phyloP scores from a whole-genome alignment of 2,888 invertebrate genomes.

The Calameuta pallipes region DNA sequence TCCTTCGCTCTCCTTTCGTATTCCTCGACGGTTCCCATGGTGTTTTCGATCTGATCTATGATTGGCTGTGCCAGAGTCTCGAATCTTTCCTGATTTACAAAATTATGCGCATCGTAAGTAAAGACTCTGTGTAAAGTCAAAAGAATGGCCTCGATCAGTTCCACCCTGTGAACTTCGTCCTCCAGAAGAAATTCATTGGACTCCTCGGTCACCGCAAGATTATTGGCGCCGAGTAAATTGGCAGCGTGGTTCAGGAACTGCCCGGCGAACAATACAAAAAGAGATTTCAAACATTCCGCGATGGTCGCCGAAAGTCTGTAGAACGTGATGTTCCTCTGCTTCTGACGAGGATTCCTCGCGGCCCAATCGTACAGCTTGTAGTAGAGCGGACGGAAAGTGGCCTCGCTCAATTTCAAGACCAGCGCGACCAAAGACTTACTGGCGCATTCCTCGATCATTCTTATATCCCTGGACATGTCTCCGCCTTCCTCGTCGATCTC shows the following conservation, averaged over 20 bases:
- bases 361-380: constrained; percentile 92
- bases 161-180: constrained; percentile 49
- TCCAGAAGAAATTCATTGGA: constrained; percentile 71
- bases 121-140: constrained; percentile 83
- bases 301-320: constrained; percentile 83
- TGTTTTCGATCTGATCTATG: constrained; percentile 89
- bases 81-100: constrained; percentile 87
- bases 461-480: constrained; percentile 66
- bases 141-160: constrained; percentile 78
- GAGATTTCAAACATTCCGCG: constrained; percentile 83
- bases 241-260: constrained; percentile 87
- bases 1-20: constrained; percentile 73
- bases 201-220: constrained; percentile 70
- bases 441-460: constrained; percentile 78
- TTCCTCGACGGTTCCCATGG: constrained; percentile 72
- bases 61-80: constrained; percentile 86
- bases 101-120: constrained; percentile 84
- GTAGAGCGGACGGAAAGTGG: constrained; percentile 89
- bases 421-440: constrained; percentile 83
- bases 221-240: constrained; percentile 76
- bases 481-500: constrained; percentile 59
- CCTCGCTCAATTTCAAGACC: constrained; percentile 89
- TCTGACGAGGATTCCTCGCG: constrained; percentile 71
- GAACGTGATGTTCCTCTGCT: constrained; percentile 82
- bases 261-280: constrained; percentile 91